Evolutionary conservation across 2,113 vertebrate species (phyloP).

Genomic region (Psittacus erithacus): DNA sequence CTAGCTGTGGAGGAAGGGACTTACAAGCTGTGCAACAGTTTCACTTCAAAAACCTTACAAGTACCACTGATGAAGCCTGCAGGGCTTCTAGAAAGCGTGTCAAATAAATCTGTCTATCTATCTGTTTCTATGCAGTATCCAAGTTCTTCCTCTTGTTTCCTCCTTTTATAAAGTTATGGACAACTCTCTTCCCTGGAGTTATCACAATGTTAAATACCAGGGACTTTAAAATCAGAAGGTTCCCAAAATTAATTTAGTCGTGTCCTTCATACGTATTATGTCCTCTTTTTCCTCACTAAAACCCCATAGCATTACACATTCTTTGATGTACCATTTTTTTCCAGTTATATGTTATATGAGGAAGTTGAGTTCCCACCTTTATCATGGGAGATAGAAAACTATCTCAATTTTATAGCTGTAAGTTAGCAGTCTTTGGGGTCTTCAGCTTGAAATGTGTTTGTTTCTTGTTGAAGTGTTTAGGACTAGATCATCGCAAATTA

Average conservation of each 20-base stretch:
- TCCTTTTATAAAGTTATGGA: background rate
- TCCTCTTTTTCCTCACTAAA: background rate
- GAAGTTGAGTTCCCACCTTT: background rate
- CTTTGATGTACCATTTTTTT: background rate
- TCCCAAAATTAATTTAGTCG: background rate
- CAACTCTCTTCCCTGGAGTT: background rate
- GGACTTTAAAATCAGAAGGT: background rate
- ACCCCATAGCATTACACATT: background rate
- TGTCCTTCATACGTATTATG: background rate
- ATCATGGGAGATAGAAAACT: background rate
- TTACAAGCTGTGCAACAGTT: constrained; percentile 57
- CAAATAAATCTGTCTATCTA: background rate
- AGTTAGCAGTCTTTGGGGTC: background rate
- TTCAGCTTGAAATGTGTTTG: background rate
- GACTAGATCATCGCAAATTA: background rate
- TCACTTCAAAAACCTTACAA: constrained; percentile 56
- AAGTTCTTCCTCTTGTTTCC: background rate
- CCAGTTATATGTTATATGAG: background rate
- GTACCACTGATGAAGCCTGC: background rate
- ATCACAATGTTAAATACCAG: background rate
- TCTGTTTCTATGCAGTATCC: background rate
- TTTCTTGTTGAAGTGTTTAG: background rate
- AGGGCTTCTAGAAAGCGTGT: constrained; percentile 5
- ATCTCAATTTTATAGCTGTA: background rate
- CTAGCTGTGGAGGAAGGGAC: constrained; percentile 43